Base-by-base conservation (phyloP, 2,888 invertebrate species). In the Patella depressa region DNA sequence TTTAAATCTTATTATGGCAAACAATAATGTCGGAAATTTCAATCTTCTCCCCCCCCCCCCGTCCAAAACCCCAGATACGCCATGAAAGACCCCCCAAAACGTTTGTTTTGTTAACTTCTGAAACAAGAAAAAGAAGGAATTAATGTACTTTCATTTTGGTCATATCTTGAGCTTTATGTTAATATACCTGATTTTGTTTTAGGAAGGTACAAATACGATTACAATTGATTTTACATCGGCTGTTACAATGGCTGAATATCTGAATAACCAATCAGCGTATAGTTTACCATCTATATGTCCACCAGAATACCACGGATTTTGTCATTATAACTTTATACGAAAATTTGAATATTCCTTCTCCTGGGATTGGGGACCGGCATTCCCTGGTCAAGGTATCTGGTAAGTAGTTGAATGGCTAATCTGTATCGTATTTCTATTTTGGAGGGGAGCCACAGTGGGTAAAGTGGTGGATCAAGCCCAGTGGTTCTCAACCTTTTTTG, bases 351-450 rank as follows among this genome's bases (percentile, higher is more conserved):
- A 97, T 11, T 97, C 97, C 0, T 99, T 97, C 90, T 93, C 95
- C 53, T 98, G 98, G 96, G 98, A 98, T 89, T 98, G 98, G 97
- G 98, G 98, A 55, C 97, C 98, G 0, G 96, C 98, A 0, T 96
- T 97, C 82, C 97, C 98, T 0, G 96, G 97, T 0, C 94, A 95
- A 83, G 98, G 98, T 77, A 94, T 99, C 77, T 98, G 98, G 97
- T 96, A 93, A 77, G 85, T 73, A 72, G 12, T 53, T 59, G 0
- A 19, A 19, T 17, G 17, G 7, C 59, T 3, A 19, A 59, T 59
- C 19, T 17, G 19, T 7, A 14, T 9, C 59, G 17, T 59, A 45
- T 45, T 45, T 45, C 7, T 7, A 1, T 45, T 45, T 45, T 9
- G 9, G 7, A 45, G 9, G 7, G 5, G 5, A 34, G 34, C 34